Base-by-base conservation (phyloP, 2,113 vertebrate species). In the Castor canadensis region DNA sequence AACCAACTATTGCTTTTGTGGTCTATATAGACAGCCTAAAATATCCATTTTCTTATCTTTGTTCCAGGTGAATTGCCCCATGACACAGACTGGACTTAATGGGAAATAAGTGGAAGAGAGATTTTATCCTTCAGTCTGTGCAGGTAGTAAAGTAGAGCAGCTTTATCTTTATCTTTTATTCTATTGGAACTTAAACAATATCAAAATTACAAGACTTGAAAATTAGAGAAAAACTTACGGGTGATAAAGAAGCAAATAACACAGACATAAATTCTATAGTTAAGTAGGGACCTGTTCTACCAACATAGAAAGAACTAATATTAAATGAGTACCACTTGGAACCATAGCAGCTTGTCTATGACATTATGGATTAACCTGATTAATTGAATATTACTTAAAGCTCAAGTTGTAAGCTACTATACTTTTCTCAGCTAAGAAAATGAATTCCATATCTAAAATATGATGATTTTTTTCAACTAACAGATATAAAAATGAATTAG, bases 401-500 rank as follows among this genome's bases (percentile, higher is more conserved):
- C 38, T 84, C 15, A 60, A 88, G 1, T 4, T 69, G 0, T 60
- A 81, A 71, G 5, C 24, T 84, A 91, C 79, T 40, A 24, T 58
- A 81, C 9, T 47, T 60, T 76, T 62, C 5, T 91, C 10, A 93
- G 13, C 17, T 76, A 89, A 94, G 45, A 72, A 17, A 11, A 86
- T 83, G 19, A 60, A 80, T 75, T 5, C 1, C 24, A 15, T 64
- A 64, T 69, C 93, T 62, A 26, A 75, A 93, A 76, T 12, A 90
- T 15, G 4, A 22, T 17, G 62, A 56, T 73, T 87, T 97, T n/a
- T 28, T 58, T 84, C 11, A 28, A 90, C 96, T 56, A 97, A 40
- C 32, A 93, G 64, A 92, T 69, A 52, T 58, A n/a, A 62, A 94
- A 93, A 35, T 66, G 73, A 97, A 97, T 72, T 12, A 73, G 91